A percentile compares a stretch with the other conserved stretches of the same genome.
These are phyloP conservation scores for Lepisosteus osseus DNA, from an alignment of 2,113 vertebrate species.

Conservation along the genomic window DNA sequence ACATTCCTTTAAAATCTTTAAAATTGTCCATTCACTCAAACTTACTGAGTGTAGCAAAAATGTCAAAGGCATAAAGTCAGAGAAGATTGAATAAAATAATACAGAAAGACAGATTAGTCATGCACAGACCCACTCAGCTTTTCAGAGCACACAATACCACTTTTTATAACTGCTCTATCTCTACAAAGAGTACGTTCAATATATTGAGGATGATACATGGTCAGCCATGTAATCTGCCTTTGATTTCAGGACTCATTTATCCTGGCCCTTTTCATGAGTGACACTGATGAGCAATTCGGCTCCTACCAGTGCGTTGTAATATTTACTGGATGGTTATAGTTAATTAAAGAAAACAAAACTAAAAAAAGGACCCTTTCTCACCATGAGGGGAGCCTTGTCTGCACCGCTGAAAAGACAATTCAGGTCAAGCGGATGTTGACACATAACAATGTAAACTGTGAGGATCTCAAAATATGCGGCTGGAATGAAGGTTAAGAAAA, in stretches of 20 bases:
- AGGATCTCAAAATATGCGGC: conserved; percentile 7
- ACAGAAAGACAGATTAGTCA: conserved; percentile 99
- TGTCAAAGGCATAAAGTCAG: conserved; percentile 99
- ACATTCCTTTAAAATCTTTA: conserved; percentile 99
- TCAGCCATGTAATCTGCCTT: conserved; percentile 99
- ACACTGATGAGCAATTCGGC: conserved; percentile 95
- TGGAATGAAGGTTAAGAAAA: not conserved
- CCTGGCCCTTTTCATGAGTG: conserved; percentile 93
- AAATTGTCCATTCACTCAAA: conserved; percentile 99
- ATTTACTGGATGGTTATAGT: conserved; percentile 69
- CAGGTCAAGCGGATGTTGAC: conserved; percentile 8
- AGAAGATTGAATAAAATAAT: conserved; percentile 99
- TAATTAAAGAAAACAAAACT: conserved; percentile 61
- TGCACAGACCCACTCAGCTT: conserved; percentile 98
- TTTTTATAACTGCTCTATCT: conserved; percentile 98
- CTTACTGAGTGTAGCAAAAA: conserved; percentile 99
- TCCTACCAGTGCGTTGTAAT: conserved; percentile 78
- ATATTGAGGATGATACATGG: conserved; percentile 98
- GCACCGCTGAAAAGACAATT: not conserved
- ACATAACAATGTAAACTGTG: conserved; percentile 4
- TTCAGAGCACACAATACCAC: conserved; percentile 96
- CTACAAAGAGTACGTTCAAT: conserved; percentile 98
- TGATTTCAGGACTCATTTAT: conserved; percentile 98
- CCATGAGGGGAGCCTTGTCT: not conserved
- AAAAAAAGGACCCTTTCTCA: conserved; percentile 29